Evolutionary conservation across 2,888 invertebrate genomes (phyloP), one percentile per base, ranked within the genome.

Genomic region (Aphrophora alni): DNA sequence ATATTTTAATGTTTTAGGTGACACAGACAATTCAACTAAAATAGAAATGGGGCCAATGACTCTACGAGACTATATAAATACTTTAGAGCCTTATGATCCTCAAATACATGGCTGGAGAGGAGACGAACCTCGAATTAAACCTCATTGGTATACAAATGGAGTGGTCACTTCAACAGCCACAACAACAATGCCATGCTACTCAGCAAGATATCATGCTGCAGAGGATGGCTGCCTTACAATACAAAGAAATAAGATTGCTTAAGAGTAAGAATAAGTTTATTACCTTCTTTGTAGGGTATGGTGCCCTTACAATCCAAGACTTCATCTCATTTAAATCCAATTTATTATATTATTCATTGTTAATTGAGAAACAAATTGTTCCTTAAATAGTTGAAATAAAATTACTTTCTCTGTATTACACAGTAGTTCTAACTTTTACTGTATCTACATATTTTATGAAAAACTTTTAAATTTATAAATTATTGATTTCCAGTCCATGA

Each of bases 21-120:
- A 44, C 81, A 25, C 78, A 81, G 78, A 78, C 75, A 51, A 75
- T 74, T 72, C 78, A 25, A 77, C 44, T 59, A 26, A 77, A 26
- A 51, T 83, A 24, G 82, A 83, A 77, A 83, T 85, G 84, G 84
- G 84, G 44, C 85, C 85, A 27, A 79, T 84, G 82, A 83, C 85
- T 25, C 80, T 85, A 79, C 81, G 84, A 24, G 85, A 85, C 69
- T 85, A 85, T 77, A 84, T 85, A 68, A 84, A 84, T 72, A 85
- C 85, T 17, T 78, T 85, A 77, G 85, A 85, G 80, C 85, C 85
- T 21, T 85, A 85, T 82, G 84, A 85, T 82, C 85, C 85, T 8
- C 84, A 84, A 77, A 77, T 84, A 28, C 85, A 85, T 81, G 85
- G 85, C 25, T 85, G 85, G 85, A 81, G 85, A 44, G 85, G 84